phyloP scores from a whole-genome alignment of 1,140 invertebrate species.

The Magallana angulata region DNA sequence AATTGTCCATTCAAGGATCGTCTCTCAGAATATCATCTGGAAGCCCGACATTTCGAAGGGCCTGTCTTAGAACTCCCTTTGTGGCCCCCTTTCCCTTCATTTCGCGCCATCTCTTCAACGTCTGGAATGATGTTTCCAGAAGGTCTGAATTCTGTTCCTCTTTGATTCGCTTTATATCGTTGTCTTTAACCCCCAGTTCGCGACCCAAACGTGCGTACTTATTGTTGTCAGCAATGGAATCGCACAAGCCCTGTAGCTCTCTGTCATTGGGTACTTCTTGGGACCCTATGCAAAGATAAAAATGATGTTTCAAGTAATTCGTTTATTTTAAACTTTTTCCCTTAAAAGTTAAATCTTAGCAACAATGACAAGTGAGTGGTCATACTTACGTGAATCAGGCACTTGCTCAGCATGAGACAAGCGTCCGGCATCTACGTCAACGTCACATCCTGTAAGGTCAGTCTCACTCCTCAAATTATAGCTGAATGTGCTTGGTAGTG shows the following conservation, averaged over 20 bases:
- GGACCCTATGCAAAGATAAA: not conserved
- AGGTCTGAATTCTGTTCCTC: not conserved
- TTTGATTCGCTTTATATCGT: not conserved
- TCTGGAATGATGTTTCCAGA: not conserved
- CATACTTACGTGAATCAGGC: not conserved
- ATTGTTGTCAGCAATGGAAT: too few relatives aligned
- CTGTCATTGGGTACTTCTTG: too few relatives aligned
- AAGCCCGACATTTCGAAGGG: too few relatives aligned
- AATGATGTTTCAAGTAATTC: not conserved
- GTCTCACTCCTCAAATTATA: not conserved
- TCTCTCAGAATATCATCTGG: too few relatives aligned
- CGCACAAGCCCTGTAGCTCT: too few relatives aligned
- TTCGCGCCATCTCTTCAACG: too few relatives aligned
- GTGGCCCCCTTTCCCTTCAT: too few relatives aligned
- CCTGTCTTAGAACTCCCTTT: too few relatives aligned
- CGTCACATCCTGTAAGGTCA: not conserved
- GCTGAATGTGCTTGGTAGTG: not conserved
- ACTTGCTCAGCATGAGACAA: not conserved
- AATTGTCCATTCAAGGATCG: too few relatives aligned
- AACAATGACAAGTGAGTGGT: not conserved
- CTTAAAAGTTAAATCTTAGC: not conserved
- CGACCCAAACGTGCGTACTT: too few relatives aligned
- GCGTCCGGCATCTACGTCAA: not conserved
- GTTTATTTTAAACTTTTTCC: not conserved
- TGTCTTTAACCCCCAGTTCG: not conserved